A percentile compares a stretch with the other conserved stretches of the same genome.
phyloP scores from a whole-genome alignment of 2,888 invertebrate species.

The Brenthis hecate region DNA sequence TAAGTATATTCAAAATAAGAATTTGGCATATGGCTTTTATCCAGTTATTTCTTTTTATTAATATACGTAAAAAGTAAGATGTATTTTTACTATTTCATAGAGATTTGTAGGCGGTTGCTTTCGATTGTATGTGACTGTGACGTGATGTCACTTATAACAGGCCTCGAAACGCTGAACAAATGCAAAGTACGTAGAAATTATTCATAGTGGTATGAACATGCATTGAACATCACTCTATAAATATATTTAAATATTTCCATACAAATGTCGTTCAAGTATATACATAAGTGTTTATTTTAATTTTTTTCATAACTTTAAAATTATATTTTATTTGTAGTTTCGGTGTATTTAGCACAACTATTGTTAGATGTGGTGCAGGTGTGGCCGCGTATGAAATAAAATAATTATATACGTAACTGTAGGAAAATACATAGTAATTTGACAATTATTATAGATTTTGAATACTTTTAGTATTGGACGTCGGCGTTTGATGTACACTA shows the following conservation, averaged over 20 bases:
- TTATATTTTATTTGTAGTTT: constrained; percentile 11
- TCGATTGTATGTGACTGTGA: neutral
- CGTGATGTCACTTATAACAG: neutral
- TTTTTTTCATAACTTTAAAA: neutral
- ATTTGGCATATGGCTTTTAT: too few species aligned
- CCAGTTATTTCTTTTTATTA: too few species aligned
- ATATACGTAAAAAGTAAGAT: neutral
- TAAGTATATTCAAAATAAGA: too few species aligned
- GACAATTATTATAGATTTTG: constrained; percentile 13
- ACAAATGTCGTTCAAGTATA: neutral
- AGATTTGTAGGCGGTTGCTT: neutral
- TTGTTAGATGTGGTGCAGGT: constrained; percentile 2
- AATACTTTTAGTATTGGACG: constrained; percentile 26
- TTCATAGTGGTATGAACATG: neutral
- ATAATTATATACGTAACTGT: neutral
- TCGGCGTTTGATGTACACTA: constrained; percentile 10
- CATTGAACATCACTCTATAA: neutral
- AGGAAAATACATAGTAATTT: neutral
- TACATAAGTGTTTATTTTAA: constrained; percentile 2
- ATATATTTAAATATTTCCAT: neutral
- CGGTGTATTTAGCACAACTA: neutral
- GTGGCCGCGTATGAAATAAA: constrained; percentile 9
- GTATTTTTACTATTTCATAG: constrained; percentile 7
- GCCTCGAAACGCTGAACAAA: neutral
- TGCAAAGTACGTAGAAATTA: neutral